Conservation (phyloP, 2,888 invertebrate genomes). For the Alloscopus bannaensis region DNA sequence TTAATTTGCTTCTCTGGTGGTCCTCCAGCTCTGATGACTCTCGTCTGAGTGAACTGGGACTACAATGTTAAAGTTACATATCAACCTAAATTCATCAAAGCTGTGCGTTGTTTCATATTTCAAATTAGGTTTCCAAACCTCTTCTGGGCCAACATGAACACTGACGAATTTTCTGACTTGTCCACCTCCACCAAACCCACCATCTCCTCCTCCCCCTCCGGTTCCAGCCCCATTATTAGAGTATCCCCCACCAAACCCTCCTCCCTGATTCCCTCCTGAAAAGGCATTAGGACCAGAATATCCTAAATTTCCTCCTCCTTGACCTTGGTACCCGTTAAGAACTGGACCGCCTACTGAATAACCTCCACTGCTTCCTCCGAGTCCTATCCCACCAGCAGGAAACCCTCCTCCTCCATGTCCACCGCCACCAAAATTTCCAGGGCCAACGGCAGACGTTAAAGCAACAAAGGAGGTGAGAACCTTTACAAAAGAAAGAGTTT, state of each 20-base stretch:
- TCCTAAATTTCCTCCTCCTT: slow-evolving; percentile 22
- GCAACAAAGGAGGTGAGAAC: slow-evolving; percentile 32
- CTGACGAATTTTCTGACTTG: slow-evolving; percentile 39
- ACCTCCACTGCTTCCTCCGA: slow-evolving; percentile 25
- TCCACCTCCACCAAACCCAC: slow-evolving; percentile 36
- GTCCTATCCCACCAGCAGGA: slow-evolving; percentile 25
- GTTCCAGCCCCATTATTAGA: slow-evolving; percentile 20
- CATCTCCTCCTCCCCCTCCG: slow-evolving; percentile 26
- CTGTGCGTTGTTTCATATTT: neutral
- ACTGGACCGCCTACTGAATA: slow-evolving; percentile 3
- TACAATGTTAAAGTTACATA: no score
- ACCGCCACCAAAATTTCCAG: slow-evolving; percentile 22
- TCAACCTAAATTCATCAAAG: neutral
- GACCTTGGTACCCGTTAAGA: neutral
- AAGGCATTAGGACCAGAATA: slow-evolving; percentile 11
- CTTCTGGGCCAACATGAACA: slow-evolving; percentile 36
- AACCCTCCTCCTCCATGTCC: slow-evolving; percentile 28
- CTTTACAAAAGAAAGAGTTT: neutral
- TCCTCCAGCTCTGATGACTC: slow-evolving; percentile 56
- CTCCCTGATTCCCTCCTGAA: slow-evolving; percentile 18
- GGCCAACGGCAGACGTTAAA: slow-evolving; percentile 36
- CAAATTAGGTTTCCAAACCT: slow-evolving; percentile 17
- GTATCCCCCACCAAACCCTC: slow-evolving; percentile 30
- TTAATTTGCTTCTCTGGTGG: slow-evolving; percentile 42
- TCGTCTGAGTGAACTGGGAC: slow-evolving; percentile 40